phyloP scores from a whole-genome alignment of 1,140 invertebrate genomes.

The Drosophila tristis region DNA sequence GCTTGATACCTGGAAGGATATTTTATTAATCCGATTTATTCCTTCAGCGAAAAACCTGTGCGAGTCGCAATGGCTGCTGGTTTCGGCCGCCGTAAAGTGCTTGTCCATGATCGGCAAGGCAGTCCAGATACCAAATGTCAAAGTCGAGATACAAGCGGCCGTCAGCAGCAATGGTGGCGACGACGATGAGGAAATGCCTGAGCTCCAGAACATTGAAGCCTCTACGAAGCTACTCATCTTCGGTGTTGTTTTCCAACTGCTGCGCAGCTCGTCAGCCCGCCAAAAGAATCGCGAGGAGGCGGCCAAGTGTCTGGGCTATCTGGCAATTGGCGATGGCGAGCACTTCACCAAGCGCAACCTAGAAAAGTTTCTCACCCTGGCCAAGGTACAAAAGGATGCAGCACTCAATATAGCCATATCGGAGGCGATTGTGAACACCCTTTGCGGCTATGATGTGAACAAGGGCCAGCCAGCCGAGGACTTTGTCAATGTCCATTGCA shows the following conservation, averaged over 20 bases:
- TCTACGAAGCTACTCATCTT: constrained; percentile 76
- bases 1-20: neutral
- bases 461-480: constrained; percentile 87
- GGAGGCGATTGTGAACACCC: constrained; percentile 76
- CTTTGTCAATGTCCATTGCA: constrained; percentile 81
- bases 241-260: constrained; percentile 66
- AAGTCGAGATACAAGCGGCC: constrained; percentile 67
- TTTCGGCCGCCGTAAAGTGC: constrained; percentile 81
- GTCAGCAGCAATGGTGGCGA: constrained; percentile 44
- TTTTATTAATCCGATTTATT: neutral
- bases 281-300: constrained; percentile 80
- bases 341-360: constrained; percentile 78
- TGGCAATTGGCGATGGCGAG: constrained; percentile 82
- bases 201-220: constrained; percentile 61
- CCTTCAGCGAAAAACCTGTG: constrained; percentile 67
- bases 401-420: constrained; percentile 83
- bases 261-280: constrained; percentile 68
- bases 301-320: constrained; percentile 76
- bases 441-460: constrained; percentile 85
- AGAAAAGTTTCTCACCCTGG: constrained; percentile 72
- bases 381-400: constrained; percentile 79
- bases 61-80: constrained; percentile 77
- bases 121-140: constrained; percentile 76
- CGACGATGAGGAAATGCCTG: constrained; percentile 71
- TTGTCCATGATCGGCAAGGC: constrained; percentile 81